phyloP scores from a whole-genome alignment of 2,888 invertebrate species.

The Tridacna crocea region DNA sequence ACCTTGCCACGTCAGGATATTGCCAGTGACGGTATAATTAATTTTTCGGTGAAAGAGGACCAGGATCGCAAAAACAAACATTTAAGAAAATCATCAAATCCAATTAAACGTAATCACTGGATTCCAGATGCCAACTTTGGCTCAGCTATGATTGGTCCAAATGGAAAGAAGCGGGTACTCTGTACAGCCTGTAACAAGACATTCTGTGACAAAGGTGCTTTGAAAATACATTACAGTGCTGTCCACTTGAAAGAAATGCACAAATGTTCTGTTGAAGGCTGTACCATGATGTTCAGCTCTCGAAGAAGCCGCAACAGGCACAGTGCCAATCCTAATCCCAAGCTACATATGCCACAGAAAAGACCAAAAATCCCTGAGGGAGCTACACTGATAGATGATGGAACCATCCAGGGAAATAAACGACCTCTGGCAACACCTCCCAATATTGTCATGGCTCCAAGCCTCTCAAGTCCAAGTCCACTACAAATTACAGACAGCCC shows the following conservation, averaged over 20 bases:
- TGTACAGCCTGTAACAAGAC: constrained; percentile 99
- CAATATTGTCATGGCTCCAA: constrained; percentile 68
- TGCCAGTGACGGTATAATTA: constrained; percentile 69
- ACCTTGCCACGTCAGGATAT: constrained; percentile 59
- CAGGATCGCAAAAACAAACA: constrained; percentile 80
- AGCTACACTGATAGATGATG: constrained; percentile 70
- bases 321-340: constrained; percentile 99
- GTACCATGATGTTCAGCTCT: constrained; percentile 99
- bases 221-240: constrained; percentile 99
- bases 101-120: constrained; percentile 85
- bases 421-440: constrained; percentile 64
- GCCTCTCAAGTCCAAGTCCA: constrained; percentile 62
- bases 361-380: constrained; percentile 91
- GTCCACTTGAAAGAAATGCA: constrained; percentile 99
- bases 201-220: constrained; percentile 99
- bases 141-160: constrained; percentile 81
- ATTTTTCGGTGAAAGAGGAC: constrained; percentile 76
- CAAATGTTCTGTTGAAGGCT: constrained; percentile 99
- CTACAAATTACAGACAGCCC: constrained; percentile 68
- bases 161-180: constrained; percentile 95
- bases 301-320: constrained; percentile 97
- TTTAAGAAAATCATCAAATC: constrained; percentile 84
- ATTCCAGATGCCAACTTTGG: constrained; percentile 82
- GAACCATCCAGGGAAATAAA: constrained; percentile 58
- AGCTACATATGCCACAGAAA: constrained; percentile 97